phyloP scores from a whole-genome alignment of 2,113 vertebrate genomes.

The Bufo gargarizans region DNA sequence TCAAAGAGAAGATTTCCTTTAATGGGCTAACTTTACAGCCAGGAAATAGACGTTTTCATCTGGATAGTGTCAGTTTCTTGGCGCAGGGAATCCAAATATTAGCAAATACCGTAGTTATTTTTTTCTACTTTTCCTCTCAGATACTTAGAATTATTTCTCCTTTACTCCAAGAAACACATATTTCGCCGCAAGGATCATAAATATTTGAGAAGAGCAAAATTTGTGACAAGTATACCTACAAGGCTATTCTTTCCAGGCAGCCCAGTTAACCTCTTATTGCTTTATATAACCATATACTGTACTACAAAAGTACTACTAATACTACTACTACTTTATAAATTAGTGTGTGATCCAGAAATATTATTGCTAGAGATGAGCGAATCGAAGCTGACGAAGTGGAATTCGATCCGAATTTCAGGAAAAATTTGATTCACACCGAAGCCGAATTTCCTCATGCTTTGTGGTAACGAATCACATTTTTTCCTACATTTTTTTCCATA shows the following conservation, averaged over 20 bases:
- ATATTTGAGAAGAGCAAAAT: conserved; percentile 61
- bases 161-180: conserved; percentile 62
- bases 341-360: not conserved
- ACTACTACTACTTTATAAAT: not conserved
- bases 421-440: too few relatives aligned
- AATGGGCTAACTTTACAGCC: conserved; percentile 72
- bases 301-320: not conserved
- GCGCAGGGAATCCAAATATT: conserved; percentile 69
- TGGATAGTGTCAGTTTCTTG: conserved; percentile 71
- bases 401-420: too few relatives aligned
- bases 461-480: too few relatives aligned
- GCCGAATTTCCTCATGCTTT: too few relatives aligned
- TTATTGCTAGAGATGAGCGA: not conserved
- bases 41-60: conserved; percentile 74
- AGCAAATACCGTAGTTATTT: conserved; percentile 70
- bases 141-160: conserved; percentile 70
- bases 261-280: not conserved
- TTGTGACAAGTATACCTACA: conserved; percentile 36
- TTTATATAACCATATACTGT: not conserved
- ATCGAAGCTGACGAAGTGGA: too few relatives aligned
- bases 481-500: too few relatives aligned
- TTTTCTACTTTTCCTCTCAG: conserved; percentile 64
- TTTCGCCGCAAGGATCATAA: conserved; percentile 62
- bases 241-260: not conserved
- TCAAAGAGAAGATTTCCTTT: conserved; percentile 70